Evolutionary conservation across 2,888 invertebrate species (phyloP).

Genomic region (Agrochola circellaris): DNA sequence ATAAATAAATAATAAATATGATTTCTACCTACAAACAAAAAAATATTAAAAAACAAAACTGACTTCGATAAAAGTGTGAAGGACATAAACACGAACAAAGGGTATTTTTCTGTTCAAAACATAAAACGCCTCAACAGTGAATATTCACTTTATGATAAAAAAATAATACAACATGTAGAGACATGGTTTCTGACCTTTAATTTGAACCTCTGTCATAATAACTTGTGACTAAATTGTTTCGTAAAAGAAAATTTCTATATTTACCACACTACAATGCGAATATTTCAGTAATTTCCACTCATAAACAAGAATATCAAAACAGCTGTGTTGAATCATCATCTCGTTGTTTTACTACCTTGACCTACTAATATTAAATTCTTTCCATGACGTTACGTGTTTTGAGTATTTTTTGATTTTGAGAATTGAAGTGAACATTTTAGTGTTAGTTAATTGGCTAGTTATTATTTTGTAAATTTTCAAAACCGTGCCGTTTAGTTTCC

Average conservation of each 20-base stretch:
- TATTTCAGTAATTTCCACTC: slow-evolving; percentile 31
- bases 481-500: neutral
- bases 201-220: neutral
- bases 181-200: neutral
- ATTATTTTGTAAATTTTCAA: neutral
- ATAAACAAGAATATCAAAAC: slow-evolving; percentile 39
- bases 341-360: slow-evolving; percentile 51
- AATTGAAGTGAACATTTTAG: no score
- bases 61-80: neutral
- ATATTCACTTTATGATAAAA: neutral
- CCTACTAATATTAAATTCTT: slow-evolving; percentile 45
- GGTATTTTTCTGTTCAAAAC: neutral
- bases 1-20: no score
- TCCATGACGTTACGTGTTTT: slow-evolving; percentile 31
- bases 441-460: neutral
- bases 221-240: neutral
- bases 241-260: neutral
- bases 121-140: neutral
- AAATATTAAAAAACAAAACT: no score
- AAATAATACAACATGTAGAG: neutral
- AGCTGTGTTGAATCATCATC: slow-evolving; percentile 47
- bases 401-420: neutral
- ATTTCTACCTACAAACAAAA: no score
- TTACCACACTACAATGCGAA: neutral
- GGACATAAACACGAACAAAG: neutral